These are phyloP conservation scores for Malacoraja senta DNA, from an alignment of 2,797 vertebrate species.

Conservation along the genomic window DNA sequence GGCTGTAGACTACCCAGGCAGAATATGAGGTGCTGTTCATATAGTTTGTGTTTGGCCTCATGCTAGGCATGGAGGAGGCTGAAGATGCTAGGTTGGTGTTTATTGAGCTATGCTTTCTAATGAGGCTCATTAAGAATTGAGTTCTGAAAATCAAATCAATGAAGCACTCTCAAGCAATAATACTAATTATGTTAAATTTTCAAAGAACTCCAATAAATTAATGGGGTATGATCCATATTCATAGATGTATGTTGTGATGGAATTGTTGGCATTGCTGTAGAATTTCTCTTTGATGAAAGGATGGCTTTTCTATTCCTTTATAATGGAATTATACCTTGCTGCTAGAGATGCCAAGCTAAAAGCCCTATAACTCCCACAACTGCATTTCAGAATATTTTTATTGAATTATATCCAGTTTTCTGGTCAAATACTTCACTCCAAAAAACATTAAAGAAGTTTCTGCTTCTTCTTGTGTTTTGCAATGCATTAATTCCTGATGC, in stretches of 20 bases:
- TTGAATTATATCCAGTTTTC: neutral
- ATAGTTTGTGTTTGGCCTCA: no score
- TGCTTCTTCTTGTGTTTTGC: neutral
- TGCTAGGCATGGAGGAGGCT: no score
- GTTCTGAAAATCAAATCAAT: conserved; percentile 12
- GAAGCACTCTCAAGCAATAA: neutral
- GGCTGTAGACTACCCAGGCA: no score
- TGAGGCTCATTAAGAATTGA: neutral
- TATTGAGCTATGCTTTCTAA: neutral
- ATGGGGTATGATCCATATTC: neutral
- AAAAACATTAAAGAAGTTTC: neutral
- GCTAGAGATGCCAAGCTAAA: neutral
- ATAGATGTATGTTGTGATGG: neutral
- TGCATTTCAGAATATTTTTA: neutral
- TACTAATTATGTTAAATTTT: neutral
- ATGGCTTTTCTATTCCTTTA: neutral
- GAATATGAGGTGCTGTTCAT: no score
- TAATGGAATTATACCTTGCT: neutral
- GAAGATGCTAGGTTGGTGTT: no score
- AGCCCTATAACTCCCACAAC: neutral
- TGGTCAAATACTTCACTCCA: neutral
- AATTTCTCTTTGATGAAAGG: neutral
- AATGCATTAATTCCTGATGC: neutral
- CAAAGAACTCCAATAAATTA: conserved; percentile 16
- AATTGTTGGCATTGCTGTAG: neutral